Conservation (phyloP, 1,140 invertebrate species). For the Tetraneura akinire region DNA sequence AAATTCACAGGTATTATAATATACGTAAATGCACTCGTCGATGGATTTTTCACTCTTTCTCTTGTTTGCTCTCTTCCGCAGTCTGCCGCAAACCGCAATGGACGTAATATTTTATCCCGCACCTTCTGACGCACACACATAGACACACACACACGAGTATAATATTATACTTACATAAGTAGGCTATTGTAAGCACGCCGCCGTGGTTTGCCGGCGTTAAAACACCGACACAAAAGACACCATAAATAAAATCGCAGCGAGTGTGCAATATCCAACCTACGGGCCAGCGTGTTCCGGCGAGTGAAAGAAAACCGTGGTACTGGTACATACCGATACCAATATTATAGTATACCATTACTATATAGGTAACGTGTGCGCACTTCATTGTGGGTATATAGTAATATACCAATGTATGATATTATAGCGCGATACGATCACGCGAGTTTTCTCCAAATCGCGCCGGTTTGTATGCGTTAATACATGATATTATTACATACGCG, state of each 20-base stretch:
- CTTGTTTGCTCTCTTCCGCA: background rate
- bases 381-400: too few species aligned
- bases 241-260: slow-evolving; percentile 41
- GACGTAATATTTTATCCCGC: slow-evolving; percentile 41
- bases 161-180: slow-evolving; percentile 20
- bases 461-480: background rate
- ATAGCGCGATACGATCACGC: slow-evolving; percentile 13
- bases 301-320: background rate
- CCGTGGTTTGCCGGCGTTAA: background rate
- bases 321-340: background rate
- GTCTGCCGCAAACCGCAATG: too few species aligned
- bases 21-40: background rate
- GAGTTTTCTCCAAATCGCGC: slow-evolving; percentile 30
- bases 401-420: too few species aligned
- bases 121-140: background rate
- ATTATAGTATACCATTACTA: too few species aligned
- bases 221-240: slow-evolving; percentile 31
- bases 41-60: background rate
- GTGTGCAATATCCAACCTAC: slow-evolving; percentile 40
- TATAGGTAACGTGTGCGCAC: too few species aligned
- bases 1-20: background rate
- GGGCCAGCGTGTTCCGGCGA: background rate
- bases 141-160: background rate
- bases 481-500: slow-evolving; percentile 1
- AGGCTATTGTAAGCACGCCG: slow-evolving; percentile 34